A percentile compares a stretch with the other conserved stretches of the same genome.
Evolutionary conservation across 2,888 invertebrate genomes (phyloP).

Genomic region (Prosapia bicincta): DNA sequence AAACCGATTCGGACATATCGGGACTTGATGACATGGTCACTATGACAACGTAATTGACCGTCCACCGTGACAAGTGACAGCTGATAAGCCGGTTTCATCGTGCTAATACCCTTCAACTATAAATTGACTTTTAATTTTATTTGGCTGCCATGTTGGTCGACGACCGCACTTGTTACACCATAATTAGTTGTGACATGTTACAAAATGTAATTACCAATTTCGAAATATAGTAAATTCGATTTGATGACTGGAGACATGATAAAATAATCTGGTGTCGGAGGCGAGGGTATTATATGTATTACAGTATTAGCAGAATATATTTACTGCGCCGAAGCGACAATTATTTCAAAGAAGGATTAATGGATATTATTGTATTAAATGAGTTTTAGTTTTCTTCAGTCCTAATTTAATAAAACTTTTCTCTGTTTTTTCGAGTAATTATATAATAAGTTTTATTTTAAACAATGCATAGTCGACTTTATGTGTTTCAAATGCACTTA

Average conservation of each 20-base stretch:
- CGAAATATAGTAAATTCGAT: neutral
- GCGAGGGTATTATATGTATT: neutral
- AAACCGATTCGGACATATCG: too few relatives aligned
- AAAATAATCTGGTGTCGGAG: neutral
- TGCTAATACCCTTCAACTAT: neutral
- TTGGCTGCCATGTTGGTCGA: neutral
- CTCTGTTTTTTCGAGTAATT: too few relatives aligned
- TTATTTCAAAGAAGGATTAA: too few relatives aligned
- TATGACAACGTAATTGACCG: neutral
- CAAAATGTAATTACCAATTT: neutral
- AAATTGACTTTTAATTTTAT: slow-evolving; percentile 2
- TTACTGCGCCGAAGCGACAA: too few relatives aligned
- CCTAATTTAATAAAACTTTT: too few relatives aligned
- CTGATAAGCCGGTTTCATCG: neutral
- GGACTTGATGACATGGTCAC: neutral
- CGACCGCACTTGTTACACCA: neutral
- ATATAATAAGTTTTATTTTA: too few relatives aligned
- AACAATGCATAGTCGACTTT: too few relatives aligned
- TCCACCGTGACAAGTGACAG: neutral
- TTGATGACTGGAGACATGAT: neutral
- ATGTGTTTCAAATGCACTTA: too few relatives aligned
- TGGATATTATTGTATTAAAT: too few relatives aligned
- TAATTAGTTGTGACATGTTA: neutral
- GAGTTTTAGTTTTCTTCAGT: too few relatives aligned
- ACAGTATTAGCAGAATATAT: neutral